Base-by-base conservation (phyloP, 2,797 vertebrate genomes). In the Pagetopsis macropterus region DNA sequence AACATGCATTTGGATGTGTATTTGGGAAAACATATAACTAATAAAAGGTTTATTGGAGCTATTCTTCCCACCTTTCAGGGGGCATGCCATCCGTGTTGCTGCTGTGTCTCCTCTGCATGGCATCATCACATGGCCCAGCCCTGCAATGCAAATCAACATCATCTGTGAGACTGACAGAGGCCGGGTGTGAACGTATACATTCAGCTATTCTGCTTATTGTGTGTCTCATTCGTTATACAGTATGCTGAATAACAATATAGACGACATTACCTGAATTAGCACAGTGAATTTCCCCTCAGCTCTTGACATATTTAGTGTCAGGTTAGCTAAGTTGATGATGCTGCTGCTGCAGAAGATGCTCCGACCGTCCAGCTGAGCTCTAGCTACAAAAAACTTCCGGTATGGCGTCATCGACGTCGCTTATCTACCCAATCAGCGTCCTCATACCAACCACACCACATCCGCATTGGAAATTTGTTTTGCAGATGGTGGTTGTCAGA, bases 81-180 rank as follows among this genome's bases (percentile, higher is more conserved):
- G 96, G 96, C 92, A 96, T 87, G 81, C 79, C 97, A 89, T 99
- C 98, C 1, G 97, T 97, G 95, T 98, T 98, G 93, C 98, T 99
- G 93, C 98, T 99, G 89, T 99, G 97, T 89, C 98, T 95, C 92
- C 98, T 97, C 96, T 99, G 98, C 98, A 99, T 99, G 90, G 96
- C 97, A 95, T 95, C 96, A 89, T 96, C 95, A 92, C 88, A 88
- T 68, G 85, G 58, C 79, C 81, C 88, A 83, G 78, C 84, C 76
- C 94, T 95, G 81, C n/a, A 73, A 77, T 7, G 58, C 52, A 80
- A 37, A 61, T 13, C 46, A 65, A 55, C 66, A 68, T 45, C 65
- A 69, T 11, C 59, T 54, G 3, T 6, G 21, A 14, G 62, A 37
- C 60, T 31, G 16, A 50, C 58, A 52, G 16, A 59, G 31, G 65